Conservation (phyloP, 2,888 invertebrate genomes). For the Oligia fasciuncula region DNA sequence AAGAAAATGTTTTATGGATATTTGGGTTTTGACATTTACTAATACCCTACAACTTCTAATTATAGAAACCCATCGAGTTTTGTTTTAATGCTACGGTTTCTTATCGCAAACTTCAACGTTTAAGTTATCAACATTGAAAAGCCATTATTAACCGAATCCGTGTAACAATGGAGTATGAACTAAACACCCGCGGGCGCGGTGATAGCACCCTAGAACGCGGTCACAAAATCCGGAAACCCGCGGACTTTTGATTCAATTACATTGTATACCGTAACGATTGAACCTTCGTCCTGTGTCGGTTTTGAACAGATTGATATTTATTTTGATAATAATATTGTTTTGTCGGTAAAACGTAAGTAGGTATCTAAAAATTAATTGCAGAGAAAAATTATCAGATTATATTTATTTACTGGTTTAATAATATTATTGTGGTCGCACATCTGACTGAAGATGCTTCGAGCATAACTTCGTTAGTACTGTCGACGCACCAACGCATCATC, state of each 20-base stretch:
- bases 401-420: too few relatives aligned
- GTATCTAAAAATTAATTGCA: background rate
- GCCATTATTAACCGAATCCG: slow-evolving; percentile 10
- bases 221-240: slow-evolving; percentile 54
- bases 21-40: background rate
- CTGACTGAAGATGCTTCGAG: background rate
- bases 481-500: background rate
- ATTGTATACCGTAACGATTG: slow-evolving; percentile 50
- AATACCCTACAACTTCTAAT: background rate
- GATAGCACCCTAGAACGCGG: slow-evolving; percentile 8
- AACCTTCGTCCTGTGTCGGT: slow-evolving; percentile 34
- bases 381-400: background rate
- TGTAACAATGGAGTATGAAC: slow-evolving; percentile 41
- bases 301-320: slow-evolving; percentile 12
- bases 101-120: background rate
- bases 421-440: too few relatives aligned
- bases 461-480: background rate
- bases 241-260: slow-evolving; percentile 71
- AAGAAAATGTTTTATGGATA: background rate
- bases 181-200: slow-evolving; percentile 10
- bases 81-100: background rate
- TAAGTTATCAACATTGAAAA: background rate
- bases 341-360: background rate
- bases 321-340: background rate
- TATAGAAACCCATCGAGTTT: background rate